Evolutionary conservation across 2,797 vertebrate species (phyloP).

Genomic region (Pteropus rufus): DNA sequence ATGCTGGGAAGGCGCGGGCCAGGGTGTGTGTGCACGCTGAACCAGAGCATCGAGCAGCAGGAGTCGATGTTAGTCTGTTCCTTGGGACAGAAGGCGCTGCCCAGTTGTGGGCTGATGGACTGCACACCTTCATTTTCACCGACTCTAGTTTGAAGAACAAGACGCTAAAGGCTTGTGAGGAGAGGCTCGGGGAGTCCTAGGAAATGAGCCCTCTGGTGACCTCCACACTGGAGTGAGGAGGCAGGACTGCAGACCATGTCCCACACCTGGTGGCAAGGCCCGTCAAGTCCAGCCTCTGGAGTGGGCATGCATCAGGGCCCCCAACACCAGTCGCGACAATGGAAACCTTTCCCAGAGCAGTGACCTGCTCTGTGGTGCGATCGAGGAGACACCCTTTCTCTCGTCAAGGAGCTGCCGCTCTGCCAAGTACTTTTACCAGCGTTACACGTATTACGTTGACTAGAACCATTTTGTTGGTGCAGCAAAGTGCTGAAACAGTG

Average conservation of each 20-base stretch:
- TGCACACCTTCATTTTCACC: neutral
- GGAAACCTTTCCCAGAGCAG: neutral
- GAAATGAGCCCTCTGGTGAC: neutral
- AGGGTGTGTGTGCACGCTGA: fast-evolving
- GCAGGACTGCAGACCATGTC: neutral
- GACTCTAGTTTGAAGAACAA: neutral
- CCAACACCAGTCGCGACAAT: neutral
- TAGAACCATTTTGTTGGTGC: neutral
- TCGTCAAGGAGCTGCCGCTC: neutral
- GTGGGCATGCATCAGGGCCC: neutral
- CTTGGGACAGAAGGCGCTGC: neutral
- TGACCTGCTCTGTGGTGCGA: neutral
- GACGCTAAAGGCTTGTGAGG: neutral
- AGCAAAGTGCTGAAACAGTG: neutral
- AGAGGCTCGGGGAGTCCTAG: neutral
- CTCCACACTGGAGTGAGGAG: neutral
- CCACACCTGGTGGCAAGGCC: neutral
- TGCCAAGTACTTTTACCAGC: neutral
- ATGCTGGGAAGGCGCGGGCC: neutral
- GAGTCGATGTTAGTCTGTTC: neutral
- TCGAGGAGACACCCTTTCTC: neutral
- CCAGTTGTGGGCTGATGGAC: neutral
- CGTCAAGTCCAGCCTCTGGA: neutral
- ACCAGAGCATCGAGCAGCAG: fast-evolving
- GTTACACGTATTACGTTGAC: fast-evolving